These are phyloP conservation scores for Acanthis flammea DNA, from an alignment of 2,797 vertebrate species.

Conservation along the genomic window DNA sequence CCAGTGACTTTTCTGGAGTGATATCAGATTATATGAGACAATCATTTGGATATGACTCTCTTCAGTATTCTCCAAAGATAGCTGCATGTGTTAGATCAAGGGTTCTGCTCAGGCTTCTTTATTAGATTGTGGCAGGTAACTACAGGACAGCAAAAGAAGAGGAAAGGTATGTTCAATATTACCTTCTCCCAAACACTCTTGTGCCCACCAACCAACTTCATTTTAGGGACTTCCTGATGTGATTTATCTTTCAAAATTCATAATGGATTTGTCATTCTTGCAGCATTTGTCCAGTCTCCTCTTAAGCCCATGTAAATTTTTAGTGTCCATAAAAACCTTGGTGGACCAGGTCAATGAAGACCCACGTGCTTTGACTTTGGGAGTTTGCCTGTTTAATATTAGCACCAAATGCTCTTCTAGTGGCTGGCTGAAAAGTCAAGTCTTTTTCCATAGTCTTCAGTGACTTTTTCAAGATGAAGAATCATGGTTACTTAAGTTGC, in stretches of 20 bases:
- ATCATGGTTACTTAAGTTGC: neutral
- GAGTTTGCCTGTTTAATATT: neutral
- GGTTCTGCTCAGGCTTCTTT: neutral
- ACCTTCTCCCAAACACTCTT: neutral
- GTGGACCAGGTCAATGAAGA: neutral
- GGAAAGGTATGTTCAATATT: neutral
- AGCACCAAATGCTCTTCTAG: neutral
- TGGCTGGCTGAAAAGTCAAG: neutral
- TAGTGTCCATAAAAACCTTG: neutral
- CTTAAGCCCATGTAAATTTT: neutral
- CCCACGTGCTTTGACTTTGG: neutral
- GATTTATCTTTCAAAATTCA: neutral
- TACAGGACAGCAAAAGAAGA: neutral
- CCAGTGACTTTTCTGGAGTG: neutral
- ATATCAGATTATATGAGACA: neutral
- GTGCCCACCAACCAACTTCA: neutral
- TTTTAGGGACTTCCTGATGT: neutral
- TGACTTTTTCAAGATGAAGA: neutral
- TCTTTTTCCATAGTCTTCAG: neutral
- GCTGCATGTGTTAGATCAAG: neutral
- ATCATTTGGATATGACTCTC: neutral
- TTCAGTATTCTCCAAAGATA: neutral
- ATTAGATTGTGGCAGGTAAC: neutral
- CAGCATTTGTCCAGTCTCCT: neutral
- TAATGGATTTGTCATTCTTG: neutral